Evolutionary conservation across 1,140 invertebrate species (phyloP), one percentile per base, ranked within the genome.

Genomic region (Yoshiicerus persimilis): DNA sequence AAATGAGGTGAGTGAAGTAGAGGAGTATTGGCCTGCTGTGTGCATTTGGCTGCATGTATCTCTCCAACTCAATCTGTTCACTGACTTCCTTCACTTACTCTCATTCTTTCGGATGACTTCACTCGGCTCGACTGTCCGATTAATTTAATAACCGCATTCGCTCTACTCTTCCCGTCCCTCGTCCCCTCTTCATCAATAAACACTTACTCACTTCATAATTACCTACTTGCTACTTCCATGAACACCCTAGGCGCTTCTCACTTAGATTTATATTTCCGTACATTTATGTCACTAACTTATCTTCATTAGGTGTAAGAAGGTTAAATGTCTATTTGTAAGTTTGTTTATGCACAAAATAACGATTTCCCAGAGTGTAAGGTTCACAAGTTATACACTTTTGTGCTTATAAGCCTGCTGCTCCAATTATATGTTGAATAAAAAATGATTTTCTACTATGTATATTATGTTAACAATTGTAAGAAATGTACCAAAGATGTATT

Each of bases 141-240:
- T 80, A 80, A 80, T 80, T 80, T 80, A 80, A 80, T 80, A 34
- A 36, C 75, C 75, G 30, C 75, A 80, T 32, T 38, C 16, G 34
- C 30, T n/a, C 34, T 20, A n/a, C 34, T 34, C 30, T 80, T 13
- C 23, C 64, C 64, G 20, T 25, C 23, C 75, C 25, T 32, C 75
- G 16, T 80, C 75, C 75, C 32, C 75, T 38, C 16, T n/a, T 80
- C 75, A 80, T 80, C 75, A 80, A 80, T 38, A 80, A 80, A 80
- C 75, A 38, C 70, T 70, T 70, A 70, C 64, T 70, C 64, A 70
- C 66, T 70, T 70, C 66, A 70, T 70, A 70, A 70, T 70, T 70
- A 70, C 66, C 66, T 70, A 30, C 25, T 30, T 10, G 25, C 64
- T 30, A 70, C 66, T 70, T 30, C 64, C 30, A 30, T 30, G 27